Evolutionary conservation across 2,888 invertebrate genomes (phyloP), one percentile per base, ranked within the genome.

Genomic region (Rhagonycha fulva): DNA sequence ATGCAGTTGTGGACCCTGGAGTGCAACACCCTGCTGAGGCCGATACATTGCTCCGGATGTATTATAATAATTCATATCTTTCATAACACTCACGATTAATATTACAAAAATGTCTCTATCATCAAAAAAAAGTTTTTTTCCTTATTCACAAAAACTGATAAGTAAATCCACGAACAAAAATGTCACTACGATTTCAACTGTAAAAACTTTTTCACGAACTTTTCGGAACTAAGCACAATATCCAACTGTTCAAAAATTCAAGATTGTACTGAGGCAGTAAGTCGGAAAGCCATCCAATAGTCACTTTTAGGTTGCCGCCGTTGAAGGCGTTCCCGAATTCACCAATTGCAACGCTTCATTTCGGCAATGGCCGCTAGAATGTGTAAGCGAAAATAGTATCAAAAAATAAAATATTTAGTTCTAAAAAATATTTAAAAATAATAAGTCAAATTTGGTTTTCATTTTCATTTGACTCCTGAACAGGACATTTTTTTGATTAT

Each of bases 31-130:
- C 87, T 79, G 80, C 68, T 81, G 80, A 24, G 81, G 80, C 28
- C 80, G 77, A 62, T 81, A 81, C 81, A 80, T 80, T 87, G 92
- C 90, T 84, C 92, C 88, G 87, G 92, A 90, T 88, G 92, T 91
- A 88, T 92, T 92, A 84, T 92, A 94, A 87, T 94, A 94, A 82
- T 93, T 93, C 89, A 94, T 93, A 24, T 66, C 63, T 26, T 66
- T 66, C 76, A 78, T 75, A 74, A 32, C 62, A 5, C 14, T 61
- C 71, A 72, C 9, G n/a, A 71, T 14, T 30, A 71, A 24, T 11
- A 19, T 19, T 19, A 71, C 28, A 62, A 28, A 71, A 62, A 62
- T 19, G 10, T 63, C 2, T 24, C 19, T 63, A 47, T 12, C 47
- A 47, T 47, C n/a, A 47, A 26, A 24, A 24, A 66, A 63, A 24